Conservation (phyloP, 1,140 invertebrate species). For the Ericerus pela region DNA sequence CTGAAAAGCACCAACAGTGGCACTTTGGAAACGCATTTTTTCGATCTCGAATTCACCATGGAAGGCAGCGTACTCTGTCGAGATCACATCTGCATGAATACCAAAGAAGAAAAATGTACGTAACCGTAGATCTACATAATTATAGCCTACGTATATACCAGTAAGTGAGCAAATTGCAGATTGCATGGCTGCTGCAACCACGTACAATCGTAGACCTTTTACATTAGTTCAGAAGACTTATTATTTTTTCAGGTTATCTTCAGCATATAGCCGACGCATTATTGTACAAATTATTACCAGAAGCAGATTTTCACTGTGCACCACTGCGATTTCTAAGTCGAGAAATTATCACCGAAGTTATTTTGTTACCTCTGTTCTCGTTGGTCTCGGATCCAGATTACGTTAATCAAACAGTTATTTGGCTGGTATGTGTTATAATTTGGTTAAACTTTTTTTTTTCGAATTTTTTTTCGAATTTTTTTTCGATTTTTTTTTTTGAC, state of each 20-base stretch:
- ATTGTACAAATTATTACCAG: slow-evolving; percentile 66
- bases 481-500: not conserved
- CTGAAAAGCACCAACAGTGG: slow-evolving; percentile 33
- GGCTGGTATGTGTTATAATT: slow-evolving; percentile 52
- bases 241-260: slow-evolving; percentile 53
- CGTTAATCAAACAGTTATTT: slow-evolving; percentile 80
- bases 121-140: no score
- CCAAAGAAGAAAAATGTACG: slow-evolving; percentile 43
- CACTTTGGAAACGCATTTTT: slow-evolving; percentile 59
- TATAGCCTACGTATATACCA: no score
- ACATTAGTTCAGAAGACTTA: no score
- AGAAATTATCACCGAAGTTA: slow-evolving; percentile 63
- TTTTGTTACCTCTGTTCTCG: slow-evolving; percentile 64
- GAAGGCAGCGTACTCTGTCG: slow-evolving; percentile 57
- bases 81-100: slow-evolving; percentile 47
- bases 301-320: slow-evolving; percentile 71
- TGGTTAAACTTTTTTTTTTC: not conserved
- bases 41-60: slow-evolving; percentile 73
- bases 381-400: slow-evolving; percentile 85
- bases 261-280: slow-evolving; percentile 70
- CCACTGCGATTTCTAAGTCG: slow-evolving; percentile 59
- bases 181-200: no score
- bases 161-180: no score
- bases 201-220: no score
- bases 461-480: not conserved